Conservation (phyloP, 1,140 invertebrate species). For the Parasteatoda tepidariorum region DNA sequence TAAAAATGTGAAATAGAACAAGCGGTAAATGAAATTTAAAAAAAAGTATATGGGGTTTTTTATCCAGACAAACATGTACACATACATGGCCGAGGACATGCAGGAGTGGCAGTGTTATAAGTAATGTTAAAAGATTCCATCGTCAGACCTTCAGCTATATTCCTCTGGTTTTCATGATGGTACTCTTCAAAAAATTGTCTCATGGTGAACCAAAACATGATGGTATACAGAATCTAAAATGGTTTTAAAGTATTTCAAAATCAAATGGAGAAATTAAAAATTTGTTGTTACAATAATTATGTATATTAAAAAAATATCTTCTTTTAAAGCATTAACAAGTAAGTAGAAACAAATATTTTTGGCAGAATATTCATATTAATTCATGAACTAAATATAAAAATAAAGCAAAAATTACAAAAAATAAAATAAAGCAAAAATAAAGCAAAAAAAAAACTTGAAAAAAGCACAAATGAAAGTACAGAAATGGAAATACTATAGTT, state of each 20-base stretch:
- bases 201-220: slow-evolving; percentile 95
- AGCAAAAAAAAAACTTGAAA: too few species aligned
- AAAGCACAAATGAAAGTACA: too few species aligned
- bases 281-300: too few species aligned
- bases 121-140: slow-evolving; percentile 64
- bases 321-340: background rate
- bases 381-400: too few species aligned
- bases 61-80: slow-evolving; percentile 10
- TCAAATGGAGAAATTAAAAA: too few species aligned
- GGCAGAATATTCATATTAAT: background rate
- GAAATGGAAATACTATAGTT: too few species aligned
- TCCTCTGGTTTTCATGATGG: slow-evolving; percentile 65
- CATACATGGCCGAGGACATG: slow-evolving; percentile 56
- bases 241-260: slow-evolving; percentile 43
- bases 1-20: background rate
- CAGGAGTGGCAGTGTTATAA: slow-evolving; percentile 55
- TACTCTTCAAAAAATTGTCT: slow-evolving; percentile 88
- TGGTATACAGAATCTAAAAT: slow-evolving; percentile 82
- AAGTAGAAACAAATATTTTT: background rate
- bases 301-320: background rate
- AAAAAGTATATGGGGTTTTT: background rate
- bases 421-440: too few species aligned
- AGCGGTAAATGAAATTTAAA: background rate
- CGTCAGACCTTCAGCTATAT: slow-evolving; percentile 63
- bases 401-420: too few species aligned